phyloP scores from a whole-genome alignment of 1,140 invertebrate genomes.

The Zaprionus africanus region DNA sequence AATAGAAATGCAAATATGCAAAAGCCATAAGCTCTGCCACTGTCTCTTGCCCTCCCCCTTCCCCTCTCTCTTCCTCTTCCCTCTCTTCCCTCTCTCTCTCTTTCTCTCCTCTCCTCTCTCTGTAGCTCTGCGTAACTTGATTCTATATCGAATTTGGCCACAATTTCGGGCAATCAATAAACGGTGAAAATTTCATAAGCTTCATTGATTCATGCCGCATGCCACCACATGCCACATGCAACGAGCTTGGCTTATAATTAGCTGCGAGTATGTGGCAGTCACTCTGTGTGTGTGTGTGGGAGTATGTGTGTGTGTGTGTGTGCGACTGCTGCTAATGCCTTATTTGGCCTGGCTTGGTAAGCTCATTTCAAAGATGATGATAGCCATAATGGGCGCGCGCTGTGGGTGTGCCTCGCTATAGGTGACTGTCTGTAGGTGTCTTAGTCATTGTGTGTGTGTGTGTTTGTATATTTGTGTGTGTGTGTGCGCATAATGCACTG shows the following conservation, averaged over 20 bases:
- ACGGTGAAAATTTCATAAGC: conserved; percentile 32
- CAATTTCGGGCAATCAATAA: conserved; percentile 37
- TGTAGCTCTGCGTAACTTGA: not conserved
- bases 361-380: conserved; percentile 53
- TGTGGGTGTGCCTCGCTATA: conserved; percentile 4
- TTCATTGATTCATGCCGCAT: conserved; percentile 19
- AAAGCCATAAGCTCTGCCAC: not conserved
- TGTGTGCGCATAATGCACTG: conserved; percentile 30
- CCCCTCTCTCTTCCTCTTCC: no score
- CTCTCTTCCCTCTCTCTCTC: not conserved
- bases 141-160: not conserved
- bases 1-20: conserved; percentile 9
- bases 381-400: conserved; percentile 8
- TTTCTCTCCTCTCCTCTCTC: not conserved
- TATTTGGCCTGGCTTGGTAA: conserved; percentile 10
- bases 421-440: conserved; percentile 1
- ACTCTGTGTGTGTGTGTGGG: conserved; percentile 8
- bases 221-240: conserved; percentile 10
- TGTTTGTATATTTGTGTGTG: conserved; percentile 28
- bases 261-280: conserved; percentile 12
- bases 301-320: conserved; percentile 12
- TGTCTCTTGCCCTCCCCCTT: no score
- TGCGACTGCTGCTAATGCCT: conserved; percentile 25
- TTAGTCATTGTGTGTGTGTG: conserved; percentile 22
- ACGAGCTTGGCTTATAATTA: conserved; percentile 37